phyloP scores from a whole-genome alignment of 2,888 invertebrate species.

The Drosophila lutescens region DNA sequence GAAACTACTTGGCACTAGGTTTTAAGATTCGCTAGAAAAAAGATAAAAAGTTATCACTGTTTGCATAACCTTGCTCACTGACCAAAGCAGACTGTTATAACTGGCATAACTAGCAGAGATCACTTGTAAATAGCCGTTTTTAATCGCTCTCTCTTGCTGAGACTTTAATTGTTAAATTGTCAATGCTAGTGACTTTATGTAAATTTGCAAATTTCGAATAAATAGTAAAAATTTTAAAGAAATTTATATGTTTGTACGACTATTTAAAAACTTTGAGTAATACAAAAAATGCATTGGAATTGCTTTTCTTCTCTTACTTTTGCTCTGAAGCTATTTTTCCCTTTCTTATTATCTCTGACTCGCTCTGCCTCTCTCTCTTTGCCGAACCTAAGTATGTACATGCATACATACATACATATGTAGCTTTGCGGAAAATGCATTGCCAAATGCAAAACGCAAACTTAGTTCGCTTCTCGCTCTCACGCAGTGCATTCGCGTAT shows the following conservation, averaged over 20 bases:
- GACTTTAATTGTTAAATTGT: not conserved
- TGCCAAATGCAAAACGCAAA: slow-evolving; percentile 10
- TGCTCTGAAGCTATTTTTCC: not conserved
- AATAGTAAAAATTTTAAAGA: too few relatives aligned
- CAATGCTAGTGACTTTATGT: not conserved
- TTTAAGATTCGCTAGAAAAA: not conserved
- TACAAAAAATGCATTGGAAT: not conserved
- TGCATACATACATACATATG: not conserved
- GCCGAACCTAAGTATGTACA: not conserved
- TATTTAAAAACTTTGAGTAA: not conserved
- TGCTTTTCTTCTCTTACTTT: not conserved
- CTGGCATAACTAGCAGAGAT: not conserved
- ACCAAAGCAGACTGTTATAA: not conserved
- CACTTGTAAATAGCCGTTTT: not conserved
- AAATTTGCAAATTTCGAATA: not conserved
- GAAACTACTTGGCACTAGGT: too few relatives aligned
- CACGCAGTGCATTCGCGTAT: slow-evolving; percentile 17
- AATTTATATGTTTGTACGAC: not conserved
- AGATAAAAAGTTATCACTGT: not conserved
- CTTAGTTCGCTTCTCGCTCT: slow-evolving; percentile 20
- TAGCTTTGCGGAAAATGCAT: slow-evolving; percentile 15
- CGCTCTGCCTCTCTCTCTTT: not conserved
- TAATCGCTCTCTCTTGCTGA: not conserved
- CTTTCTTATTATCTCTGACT: slow-evolving; percentile 1
- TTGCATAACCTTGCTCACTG: not conserved